phyloP scores from a whole-genome alignment of 2,113 vertebrate genomes.

The Gymnarchus niloticus region DNA sequence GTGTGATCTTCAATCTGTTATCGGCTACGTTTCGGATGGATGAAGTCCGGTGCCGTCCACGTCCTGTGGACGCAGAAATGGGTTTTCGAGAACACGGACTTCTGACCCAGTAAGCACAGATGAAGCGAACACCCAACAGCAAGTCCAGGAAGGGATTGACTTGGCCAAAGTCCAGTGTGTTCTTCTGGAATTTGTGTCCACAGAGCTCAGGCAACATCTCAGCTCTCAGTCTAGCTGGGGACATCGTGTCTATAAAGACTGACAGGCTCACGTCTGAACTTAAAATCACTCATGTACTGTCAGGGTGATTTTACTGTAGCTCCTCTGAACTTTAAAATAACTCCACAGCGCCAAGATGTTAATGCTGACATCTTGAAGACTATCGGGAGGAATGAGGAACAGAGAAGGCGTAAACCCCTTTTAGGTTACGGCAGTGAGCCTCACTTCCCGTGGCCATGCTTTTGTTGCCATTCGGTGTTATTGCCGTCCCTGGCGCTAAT shows the following conservation, averaged over 20 bases:
- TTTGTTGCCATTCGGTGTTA: background rate
- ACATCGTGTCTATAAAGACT: no score
- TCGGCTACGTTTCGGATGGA: background rate
- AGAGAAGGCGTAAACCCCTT: no score
- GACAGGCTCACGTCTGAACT: background rate
- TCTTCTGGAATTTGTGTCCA: background rate
- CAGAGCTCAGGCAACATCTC: background rate
- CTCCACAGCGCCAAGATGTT: background rate
- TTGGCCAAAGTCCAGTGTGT: background rate
- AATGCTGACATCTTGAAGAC: background rate
- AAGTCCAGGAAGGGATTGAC: background rate
- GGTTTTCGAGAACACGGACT: background rate
- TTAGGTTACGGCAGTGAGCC: no score
- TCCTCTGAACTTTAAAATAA: background rate
- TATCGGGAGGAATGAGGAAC: background rate
- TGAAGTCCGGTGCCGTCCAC: background rate
- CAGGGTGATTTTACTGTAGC: background rate
- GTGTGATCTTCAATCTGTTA: background rate
- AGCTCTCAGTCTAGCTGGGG: no score
- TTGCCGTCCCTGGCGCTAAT: background rate
- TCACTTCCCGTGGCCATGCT: background rate
- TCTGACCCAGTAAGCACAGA: background rate
- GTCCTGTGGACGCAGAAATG: background rate
- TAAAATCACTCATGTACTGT: background rate
- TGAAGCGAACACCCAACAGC: background rate